Base-by-base conservation (phyloP, 2,113 vertebrate species). In the Chionodraco myersi region DNA sequence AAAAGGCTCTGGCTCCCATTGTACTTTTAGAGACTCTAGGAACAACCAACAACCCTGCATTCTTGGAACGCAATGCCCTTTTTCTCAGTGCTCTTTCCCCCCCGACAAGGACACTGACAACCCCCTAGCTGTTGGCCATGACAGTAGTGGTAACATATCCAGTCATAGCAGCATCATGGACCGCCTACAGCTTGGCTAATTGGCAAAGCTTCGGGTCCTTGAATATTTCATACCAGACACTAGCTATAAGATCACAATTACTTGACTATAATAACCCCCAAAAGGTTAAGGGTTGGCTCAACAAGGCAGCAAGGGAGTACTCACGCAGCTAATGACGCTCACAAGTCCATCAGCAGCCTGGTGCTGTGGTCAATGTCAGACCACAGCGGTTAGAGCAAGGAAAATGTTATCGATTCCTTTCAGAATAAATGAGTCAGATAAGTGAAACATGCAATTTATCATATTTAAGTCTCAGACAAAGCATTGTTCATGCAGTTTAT, bases 151-250 rank as follows among this genome's bases (percentile, higher is more conserved):
- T 77, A 80, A 70, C 52, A 69, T 53, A 41, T 78, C 72, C 70
- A 48, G 53, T 81, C 76, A 63, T 13, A 47, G 60, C 66, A 64
- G 77, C 79, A 63, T 68, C 73, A 79, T 64, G 11, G 58, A 84
- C 83, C 73, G 49, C 82, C 84, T 57, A 83, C 87, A 75, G 77
- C 71, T 80, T 10, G 52, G 69, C 86, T 90, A 90, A 91, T 86
- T 90, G 84, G 73, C 54, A 79, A 60, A 80, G 64, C 45, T 62
- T 69, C 13, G 5, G 58, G 5, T 45, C 47, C 10, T 72, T 90
- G 72, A 92, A 90, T 92, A 88, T 91, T 90, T 91, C 34, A 91
- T 89, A 71, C 48, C 83, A 84, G 69, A 86, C 78, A 85, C 87
- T 83, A 87, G 77, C 72, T 85, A 80, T 72, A 4, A 62, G 64